Percentiles rank a stretch among this genome's conserved stretches.
Evolutionary conservation across 2,888 invertebrate species (phyloP).

Genomic region (Stratiomys singularior): DNA sequence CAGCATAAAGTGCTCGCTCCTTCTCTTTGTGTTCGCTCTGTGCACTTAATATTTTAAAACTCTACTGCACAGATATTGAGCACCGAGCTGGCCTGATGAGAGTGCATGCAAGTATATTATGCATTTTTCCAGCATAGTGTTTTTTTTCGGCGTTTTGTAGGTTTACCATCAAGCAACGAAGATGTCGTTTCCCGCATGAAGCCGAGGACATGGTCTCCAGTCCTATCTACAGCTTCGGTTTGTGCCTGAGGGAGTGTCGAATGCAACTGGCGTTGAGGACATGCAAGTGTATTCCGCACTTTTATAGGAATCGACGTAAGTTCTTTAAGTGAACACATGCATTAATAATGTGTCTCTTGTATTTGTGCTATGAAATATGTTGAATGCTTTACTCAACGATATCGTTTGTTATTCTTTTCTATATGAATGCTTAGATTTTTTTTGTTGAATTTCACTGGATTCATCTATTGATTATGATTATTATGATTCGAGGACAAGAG

Average conservation of each 20-base stretch:
- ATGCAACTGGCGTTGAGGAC: slow-evolving; percentile 70
- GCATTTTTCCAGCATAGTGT: slow-evolving; percentile 5
- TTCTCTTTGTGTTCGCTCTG: neutral
- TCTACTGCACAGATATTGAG: slow-evolving; percentile 19
- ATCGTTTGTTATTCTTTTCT: neutral
- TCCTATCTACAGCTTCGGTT: slow-evolving; percentile 75
- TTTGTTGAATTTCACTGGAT: no score
- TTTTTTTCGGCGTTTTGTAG: slow-evolving; percentile 58
- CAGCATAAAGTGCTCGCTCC: slow-evolving; percentile 23
- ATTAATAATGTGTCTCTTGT: slow-evolving; percentile 5
- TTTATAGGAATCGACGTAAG: slow-evolving; percentile 68
- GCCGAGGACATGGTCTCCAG: slow-evolving; percentile 72
- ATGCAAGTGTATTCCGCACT: slow-evolving; percentile 80
- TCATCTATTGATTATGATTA: no score
- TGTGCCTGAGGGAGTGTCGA: slow-evolving; percentile 79
- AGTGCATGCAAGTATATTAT: slow-evolving; percentile 22
- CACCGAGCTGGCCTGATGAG: neutral
- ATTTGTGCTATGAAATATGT: neutral
- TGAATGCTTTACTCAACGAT: neutral
- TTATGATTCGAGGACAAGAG: no score
- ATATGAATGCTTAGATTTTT: no score
- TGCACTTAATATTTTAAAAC: slow-evolving; percentile 13
- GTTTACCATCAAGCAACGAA: slow-evolving; percentile 72
- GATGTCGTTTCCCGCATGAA: slow-evolving; percentile 76
- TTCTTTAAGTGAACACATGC: slow-evolving; percentile 1